A percentile compares a stretch with the other conserved stretches of the same genome.
Conservation (phyloP, 2,888 invertebrate species). For the Harmothoe impar region DNA sequence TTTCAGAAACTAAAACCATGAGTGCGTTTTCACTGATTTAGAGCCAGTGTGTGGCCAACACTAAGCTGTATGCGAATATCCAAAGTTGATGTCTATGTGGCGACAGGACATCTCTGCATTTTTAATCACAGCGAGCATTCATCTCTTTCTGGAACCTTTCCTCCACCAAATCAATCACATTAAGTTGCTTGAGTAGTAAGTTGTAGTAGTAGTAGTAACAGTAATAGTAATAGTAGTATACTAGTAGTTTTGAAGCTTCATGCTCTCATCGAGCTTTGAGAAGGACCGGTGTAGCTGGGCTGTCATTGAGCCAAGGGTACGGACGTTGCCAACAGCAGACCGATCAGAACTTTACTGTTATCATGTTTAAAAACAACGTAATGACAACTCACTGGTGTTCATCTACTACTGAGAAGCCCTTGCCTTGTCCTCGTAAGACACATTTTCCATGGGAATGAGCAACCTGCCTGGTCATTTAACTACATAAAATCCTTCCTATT, state of each 20-base stretch:
- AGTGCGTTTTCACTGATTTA: not conserved
- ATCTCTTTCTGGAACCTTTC: conserved; percentile 38
- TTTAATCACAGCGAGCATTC: conserved; percentile 46
- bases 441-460: not conserved
- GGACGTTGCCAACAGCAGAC: conserved; percentile 15
- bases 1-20: not conserved
- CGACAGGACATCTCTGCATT: conserved; percentile 24
- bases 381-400: not conserved
- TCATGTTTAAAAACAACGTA: conserved; percentile 4
- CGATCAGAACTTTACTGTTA: conserved; percentile 20
- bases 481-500: too few relatives aligned
- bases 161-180: conserved; percentile 55
- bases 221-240: conserved; percentile 46
- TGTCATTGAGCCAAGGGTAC: not conserved
- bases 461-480: conserved; percentile 9
- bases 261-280: not conserved
- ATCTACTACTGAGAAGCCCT: conserved; percentile 21
- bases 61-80: not conserved
- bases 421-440: not conserved
- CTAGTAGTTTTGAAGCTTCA: conserved; percentile 42
- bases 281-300: not conserved
- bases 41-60: not conserved
- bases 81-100: not conserved
- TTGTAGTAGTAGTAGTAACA: conserved; percentile 42
- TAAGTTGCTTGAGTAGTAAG: conserved; percentile 50